Evolutionary conservation across 2,888 invertebrate species (phyloP).

Genomic region (Rhimphoctona megacephalus): DNA sequence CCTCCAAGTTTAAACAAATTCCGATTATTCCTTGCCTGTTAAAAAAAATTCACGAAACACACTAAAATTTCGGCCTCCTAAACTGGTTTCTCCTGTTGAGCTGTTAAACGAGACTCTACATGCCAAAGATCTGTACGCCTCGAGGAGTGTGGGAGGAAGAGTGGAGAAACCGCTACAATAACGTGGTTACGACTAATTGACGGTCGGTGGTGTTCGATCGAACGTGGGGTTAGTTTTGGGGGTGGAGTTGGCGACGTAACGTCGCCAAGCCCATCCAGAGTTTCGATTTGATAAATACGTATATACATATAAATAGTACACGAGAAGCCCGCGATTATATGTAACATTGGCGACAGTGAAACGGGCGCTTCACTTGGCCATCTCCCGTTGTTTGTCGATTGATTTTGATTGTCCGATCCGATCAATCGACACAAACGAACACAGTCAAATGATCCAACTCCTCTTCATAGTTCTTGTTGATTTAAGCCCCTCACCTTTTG

Average conservation of each 20-base stretch:
- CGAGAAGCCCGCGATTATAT: slow-evolving; percentile 28
- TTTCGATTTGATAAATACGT: slow-evolving; percentile 22
- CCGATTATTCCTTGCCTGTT: too few species aligned
- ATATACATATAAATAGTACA: background rate
- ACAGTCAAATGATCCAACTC: slow-evolving; percentile 8
- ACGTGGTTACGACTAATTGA: slow-evolving; percentile 66
- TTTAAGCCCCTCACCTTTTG: slow-evolving; percentile 21
- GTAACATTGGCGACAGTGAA: slow-evolving; percentile 51
- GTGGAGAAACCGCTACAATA: slow-evolving; percentile 61
- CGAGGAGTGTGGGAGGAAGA: background rate
- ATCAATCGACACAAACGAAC: slow-evolving; percentile 43
- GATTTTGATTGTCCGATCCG: slow-evolving; percentile 55
- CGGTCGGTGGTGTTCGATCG: slow-evolving; percentile 61
- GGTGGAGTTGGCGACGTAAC: slow-evolving; percentile 54
- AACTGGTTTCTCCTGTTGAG: too few species aligned
- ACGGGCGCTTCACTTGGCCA: slow-evolving; percentile 47
- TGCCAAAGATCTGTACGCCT: background rate
- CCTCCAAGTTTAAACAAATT: too few species aligned
- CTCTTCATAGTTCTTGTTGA: slow-evolving; percentile 41
- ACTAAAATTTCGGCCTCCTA: too few species aligned
- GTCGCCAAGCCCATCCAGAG: slow-evolving; percentile 31
- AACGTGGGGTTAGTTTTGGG: slow-evolving; percentile 45
- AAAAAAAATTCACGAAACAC: too few species aligned
- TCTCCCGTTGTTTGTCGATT: slow-evolving; percentile 65
- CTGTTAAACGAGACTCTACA: background rate